phyloP scores from a whole-genome alignment of 2,888 invertebrate genomes.

The Nesidiocoris tenuis region DNA sequence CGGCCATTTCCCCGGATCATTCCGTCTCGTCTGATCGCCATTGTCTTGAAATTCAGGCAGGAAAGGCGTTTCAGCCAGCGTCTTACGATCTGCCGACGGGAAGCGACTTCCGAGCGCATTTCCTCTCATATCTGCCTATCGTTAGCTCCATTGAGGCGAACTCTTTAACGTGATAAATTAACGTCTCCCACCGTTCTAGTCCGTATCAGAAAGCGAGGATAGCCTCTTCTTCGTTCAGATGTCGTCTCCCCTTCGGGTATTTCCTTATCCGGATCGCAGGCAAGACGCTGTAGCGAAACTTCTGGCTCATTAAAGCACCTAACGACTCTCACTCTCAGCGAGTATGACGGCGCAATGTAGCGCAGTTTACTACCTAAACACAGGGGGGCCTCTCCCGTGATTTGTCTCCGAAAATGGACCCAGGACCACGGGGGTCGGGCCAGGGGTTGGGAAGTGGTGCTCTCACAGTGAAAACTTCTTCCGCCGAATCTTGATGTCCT shows the following conservation, averaged over 20 bases:
- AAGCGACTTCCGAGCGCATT: not conserved
- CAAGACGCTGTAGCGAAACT: not conserved
- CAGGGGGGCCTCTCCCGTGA: conserved; percentile 18
- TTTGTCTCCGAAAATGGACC: conserved; percentile 33
- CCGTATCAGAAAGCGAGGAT: not conserved
- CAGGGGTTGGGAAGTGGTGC: not conserved
- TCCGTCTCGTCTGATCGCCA: not conserved
- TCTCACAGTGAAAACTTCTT: not conserved
- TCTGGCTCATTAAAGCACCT: conserved; percentile 44
- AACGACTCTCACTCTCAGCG: conserved; percentile 30
- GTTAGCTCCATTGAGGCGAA: not conserved
- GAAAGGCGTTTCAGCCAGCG: not conserved
- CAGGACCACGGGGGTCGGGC: not conserved
- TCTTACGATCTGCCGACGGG: not conserved
- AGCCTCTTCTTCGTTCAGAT: not conserved
- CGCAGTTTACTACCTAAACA: conserved; percentile 42
- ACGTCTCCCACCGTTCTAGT: not conserved
- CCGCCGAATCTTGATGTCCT: conserved; percentile 8
- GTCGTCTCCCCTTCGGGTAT: not conserved
- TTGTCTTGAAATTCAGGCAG: not conserved
- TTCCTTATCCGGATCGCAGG: conserved; percentile 26
- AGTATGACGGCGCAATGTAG: conserved; percentile 37
- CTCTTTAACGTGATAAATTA: conserved; percentile 33
- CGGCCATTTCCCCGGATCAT: not conserved
- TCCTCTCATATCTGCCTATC: not conserved